Evolutionary conservation across 2,797 vertebrate genomes (phyloP), one percentile per base, ranked within the genome.

Genomic region (Kryptopterus vitreolus): DNA sequence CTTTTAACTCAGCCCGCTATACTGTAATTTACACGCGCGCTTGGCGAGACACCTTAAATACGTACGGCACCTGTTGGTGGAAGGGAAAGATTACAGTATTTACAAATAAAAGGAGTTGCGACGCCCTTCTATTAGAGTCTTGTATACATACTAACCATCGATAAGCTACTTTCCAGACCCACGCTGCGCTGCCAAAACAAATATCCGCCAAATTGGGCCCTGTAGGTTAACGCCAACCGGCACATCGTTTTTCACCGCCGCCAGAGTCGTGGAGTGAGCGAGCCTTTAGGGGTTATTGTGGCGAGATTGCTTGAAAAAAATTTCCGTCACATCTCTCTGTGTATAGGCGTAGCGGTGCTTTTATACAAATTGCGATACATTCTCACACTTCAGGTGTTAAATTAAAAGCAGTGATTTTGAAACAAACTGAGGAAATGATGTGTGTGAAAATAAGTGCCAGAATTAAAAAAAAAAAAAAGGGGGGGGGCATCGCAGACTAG

Each of bases 321-420:
- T 77, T 13, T 29, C 70, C 16, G 22, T 68, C 33, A 29, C 63
- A 38, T 50, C 65, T 48, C 81, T 65, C 24, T 53, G 31, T 58
- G 15, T 88, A 88, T 87, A 88, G 88, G 87, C 85, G 84, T 84
- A 87, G 86, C 76, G n/a, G 43, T 83, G 83, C 84, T 86, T 63
- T 87, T 82, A 89, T 89, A 90, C 87, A 90, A 90, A 91, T 86
- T 77, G 35, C 80, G 86, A 84, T 85, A 84, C 77, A 84, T 87
- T 87, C 80, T 88, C 87, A 82, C 90, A 85, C 88, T 86, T 87
- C 81, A 88, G 84, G 88, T 88, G 90, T 92, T 92, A 93, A 91
- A 93, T 90, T 86, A 86, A 90, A 94, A 94, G 76, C 88, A 78
- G 90, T 83, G 91, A 90, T 89, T 91, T 93, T 93, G 89, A 93